Evolutionary conservation across 2,797 vertebrate species (phyloP), one percentile per base, ranked within the genome.

Genomic region (Cheirogaleus major): DNA sequence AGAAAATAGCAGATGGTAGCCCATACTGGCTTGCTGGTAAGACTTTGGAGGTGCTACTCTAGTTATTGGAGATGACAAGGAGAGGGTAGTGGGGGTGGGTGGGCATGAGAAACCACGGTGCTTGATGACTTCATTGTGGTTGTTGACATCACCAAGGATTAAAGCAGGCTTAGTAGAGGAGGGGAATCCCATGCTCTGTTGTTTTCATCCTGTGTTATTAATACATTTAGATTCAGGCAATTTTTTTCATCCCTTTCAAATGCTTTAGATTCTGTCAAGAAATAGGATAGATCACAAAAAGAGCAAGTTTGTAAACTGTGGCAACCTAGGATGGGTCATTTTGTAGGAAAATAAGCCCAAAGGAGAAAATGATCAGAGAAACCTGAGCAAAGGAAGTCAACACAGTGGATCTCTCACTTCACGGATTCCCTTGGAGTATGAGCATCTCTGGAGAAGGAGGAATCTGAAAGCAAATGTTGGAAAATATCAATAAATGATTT

Each of bases 391-490:
- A 97, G 95, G 17, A 65, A 20, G n/a, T 95, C 22, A 14, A 76
- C 8, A 22, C 32, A 85, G 0, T 61, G 73, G 9, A 93, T 93
- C 86, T 72, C 32, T 89, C 78, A 85, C 63, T 82, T 76, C 73
- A 75, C 89, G 30, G 12, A 89, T 95, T 76, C 5, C 3, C 61
- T 93, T 69, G 72, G 91, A 27, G 70, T 35, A 50, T 32, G 61
- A 75, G 18, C 27, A 20, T 57, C 86, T 95, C 70, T 79, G 75
- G 73, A 52, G 35, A 81, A 93, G 25, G 7, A 81, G 13, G 4
- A 95, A 48, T 27, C 69, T 92, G 38, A 83, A 91, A 84, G 81
- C 79, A 93, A 96, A 83, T 81, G 43, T 18, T 95, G 75, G 91
- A 88, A 96, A 90, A 55, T 73, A 86, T 38, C 45, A 97, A 41